Base-by-base conservation (phyloP, 2,888 invertebrate genomes). In the Fissipunctia ypsillon region DNA sequence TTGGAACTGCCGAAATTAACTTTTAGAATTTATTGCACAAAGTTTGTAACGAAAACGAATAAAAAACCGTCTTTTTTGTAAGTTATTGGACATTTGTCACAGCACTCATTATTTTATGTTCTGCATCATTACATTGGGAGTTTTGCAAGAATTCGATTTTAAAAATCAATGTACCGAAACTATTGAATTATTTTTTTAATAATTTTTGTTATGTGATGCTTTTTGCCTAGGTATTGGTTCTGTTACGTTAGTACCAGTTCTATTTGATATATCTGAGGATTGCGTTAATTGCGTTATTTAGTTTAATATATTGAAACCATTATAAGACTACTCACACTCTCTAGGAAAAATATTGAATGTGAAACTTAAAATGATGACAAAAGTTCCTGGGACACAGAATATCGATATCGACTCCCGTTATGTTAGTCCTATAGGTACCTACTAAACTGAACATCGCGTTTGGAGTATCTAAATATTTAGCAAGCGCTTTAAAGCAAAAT, bases 401-500 rank as follows among this genome's bases (percentile, higher is more conserved):
- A 65, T 45, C 19, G 10, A 28, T 31, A 41, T 67, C 9, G 41
- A 5, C n/a, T n/a, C n/a, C n/a, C n/a, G n/a, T n/a, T n/a, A n/a
- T n/a, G n/a, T n/a, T n/a, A n/a, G n/a, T n/a, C n/a, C n/a, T n/a
- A n/a, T n/a, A n/a, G n/a, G n/a, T n/a, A n/a, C n/a, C n/a, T 68
- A 67, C 59, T 66, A 50, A 80, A 84, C 28, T 59, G 75, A 69
- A 69, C 80, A 84, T 70, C 68, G 69, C 45, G 73, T 65, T 83
- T 81, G 25, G 43, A 84, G 76, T 83, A 78, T 82, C 85, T 83
- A 84, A 89, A 88, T 89, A 89, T 80, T 88, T 85, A 87, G 82
- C 81, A 85, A 88, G 84, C 82, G 86, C 85, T 88, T 87, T 85
- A 84, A 87, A 85, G 84, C 83, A 85, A 83, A 89, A 85, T 84